These are phyloP conservation scores for Palloptera scutellata DNA, from an alignment of 2,888 invertebrate species.

Conservation along the genomic window DNA sequence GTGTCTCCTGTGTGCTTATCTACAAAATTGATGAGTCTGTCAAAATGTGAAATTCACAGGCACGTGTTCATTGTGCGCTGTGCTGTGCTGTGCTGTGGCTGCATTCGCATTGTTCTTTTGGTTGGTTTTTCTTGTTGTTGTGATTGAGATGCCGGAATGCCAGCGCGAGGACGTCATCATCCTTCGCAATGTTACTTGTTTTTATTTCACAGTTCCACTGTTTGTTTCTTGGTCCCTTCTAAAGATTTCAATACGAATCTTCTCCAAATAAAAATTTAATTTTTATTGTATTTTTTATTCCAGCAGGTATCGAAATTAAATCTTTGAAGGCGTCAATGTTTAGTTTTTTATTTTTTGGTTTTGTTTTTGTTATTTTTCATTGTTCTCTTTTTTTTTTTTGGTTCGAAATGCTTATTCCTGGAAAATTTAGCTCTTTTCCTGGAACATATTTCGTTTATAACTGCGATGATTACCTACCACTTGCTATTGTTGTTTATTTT, in stretches of 20 bases:
- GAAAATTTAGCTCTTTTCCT: conserved; percentile 52
- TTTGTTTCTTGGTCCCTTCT: too few relatives aligned
- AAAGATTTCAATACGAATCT: too few relatives aligned
- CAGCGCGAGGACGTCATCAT: conserved; percentile 30
- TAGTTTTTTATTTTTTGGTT: background rate
- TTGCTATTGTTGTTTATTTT: conserved; percentile 1
- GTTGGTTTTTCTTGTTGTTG: conserved; percentile 13
- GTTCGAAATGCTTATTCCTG: conserved; percentile 37
- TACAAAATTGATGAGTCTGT: conserved; percentile 50
- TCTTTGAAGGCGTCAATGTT: conserved; percentile 7
- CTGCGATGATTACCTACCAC: background rate
- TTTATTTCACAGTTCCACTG: background rate
- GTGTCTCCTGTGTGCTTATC: conserved; percentile 34
- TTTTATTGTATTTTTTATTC: too few relatives aligned
- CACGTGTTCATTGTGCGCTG: conserved; percentile 26
- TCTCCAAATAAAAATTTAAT: too few relatives aligned
- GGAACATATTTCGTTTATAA: conserved; percentile 43
- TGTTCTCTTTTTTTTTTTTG: background rate
- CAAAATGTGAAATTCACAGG: conserved; percentile 52
- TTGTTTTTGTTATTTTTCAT: background rate
- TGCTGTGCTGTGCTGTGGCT: conserved; percentile 24
- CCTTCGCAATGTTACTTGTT: background rate
- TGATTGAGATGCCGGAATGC: conserved; percentile 45
- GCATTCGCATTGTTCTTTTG: conserved; percentile 10
- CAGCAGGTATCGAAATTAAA: too few relatives aligned